phyloP scores from a whole-genome alignment of 2,113 vertebrate species.

The Poeciliopsis occidentalis region DNA sequence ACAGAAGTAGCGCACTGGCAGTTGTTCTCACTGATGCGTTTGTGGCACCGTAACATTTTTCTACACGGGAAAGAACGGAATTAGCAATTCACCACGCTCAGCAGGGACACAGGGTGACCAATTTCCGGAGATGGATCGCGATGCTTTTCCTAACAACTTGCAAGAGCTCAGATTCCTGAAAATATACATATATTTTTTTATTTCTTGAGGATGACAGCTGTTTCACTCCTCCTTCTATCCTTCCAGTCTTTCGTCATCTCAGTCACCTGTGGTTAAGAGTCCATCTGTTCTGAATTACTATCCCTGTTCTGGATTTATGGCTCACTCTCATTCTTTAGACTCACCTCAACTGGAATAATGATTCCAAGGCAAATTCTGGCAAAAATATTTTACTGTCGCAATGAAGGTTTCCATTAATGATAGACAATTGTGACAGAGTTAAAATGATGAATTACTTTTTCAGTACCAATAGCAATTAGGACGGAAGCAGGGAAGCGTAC shows the following conservation, averaged over 20 bases:
- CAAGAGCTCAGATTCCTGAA: conserved; percentile 57
- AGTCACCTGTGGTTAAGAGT: conserved; percentile 81
- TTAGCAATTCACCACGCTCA: conserved; percentile 1
- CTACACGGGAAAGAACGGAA: conserved; percentile 45
- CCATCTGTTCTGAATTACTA: conserved; percentile 81
- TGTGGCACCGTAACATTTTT: background rate
- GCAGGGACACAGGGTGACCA: conserved; percentile 52
- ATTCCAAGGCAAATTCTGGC: conserved; percentile 74
- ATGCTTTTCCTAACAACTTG: conserved; percentile 49
- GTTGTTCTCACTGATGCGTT: conserved; percentile 39
- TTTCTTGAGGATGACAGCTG: conserved; percentile 21
- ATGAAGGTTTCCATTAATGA: conserved; percentile 64
- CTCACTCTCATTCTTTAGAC: conserved; percentile 54
- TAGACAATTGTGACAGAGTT: conserved; percentile 64
- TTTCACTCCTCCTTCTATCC: conserved; percentile 9
- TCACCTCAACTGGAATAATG: conserved; percentile 76
- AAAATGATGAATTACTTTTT: conserved; percentile 37
- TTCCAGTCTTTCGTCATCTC: conserved; percentile 35
- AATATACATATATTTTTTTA: conserved; percentile 10
- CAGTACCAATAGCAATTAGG: conserved; percentile 28
- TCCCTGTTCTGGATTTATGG: conserved; percentile 74
- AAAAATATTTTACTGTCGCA: conserved; percentile 71
- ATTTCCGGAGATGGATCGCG: conserved; percentile 49
- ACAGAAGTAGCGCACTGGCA: conserved; percentile 36
- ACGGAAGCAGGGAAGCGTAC: conserved; percentile 40